Evolutionary conservation across 2,113 vertebrate species (phyloP), one percentile per base, ranked within the genome.

Genomic region (Cololabis saira): DNA sequence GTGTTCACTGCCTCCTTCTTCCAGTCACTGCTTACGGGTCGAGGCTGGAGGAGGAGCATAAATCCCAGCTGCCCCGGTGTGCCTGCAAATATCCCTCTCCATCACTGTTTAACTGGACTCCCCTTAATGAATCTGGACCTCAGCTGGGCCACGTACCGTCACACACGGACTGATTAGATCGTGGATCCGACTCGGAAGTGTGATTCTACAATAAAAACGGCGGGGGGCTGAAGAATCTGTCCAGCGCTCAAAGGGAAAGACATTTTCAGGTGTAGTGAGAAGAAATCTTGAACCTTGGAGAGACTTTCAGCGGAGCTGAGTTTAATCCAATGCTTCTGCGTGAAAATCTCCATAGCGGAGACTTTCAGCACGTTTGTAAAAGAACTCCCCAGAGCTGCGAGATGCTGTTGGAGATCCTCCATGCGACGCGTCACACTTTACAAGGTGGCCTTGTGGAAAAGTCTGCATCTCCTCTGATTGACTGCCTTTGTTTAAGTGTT

Each of bases 391-490:
- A 30, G 30, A 8, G 30, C 30, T 30, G 30, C 30, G 3, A 4
- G 22, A 56, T 49, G 50, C 61, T 27, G 52, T 10, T 44, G 4
- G 15, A n/a, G 21, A 47, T 41, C 45, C 62, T 67, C 72, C 67
- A 74, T 61, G 61, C 62, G 59, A 59, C 80, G 78, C 41, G 33
- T 74, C 83, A 80, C 69, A 55, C n/a, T n/a, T n/a, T n/a, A n/a
- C 18, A 1, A 59, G 17, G 42, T 30, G 45, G 58, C 69, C 47
- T 82, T 57, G 68, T 66, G 70, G 52, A 57, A 78, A 71, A 14
- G 57, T 80, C 65, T 52, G 49, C 62, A 48, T 59, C 64, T 82
- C 52, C n/a, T 64, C 43, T 70, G 50, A 42, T 62, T 61, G 16
- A 60, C 49, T 53, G 76, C 64, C 76, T 79, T 76, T 58, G 57